Base-by-base conservation (phyloP, 2,888 invertebrate genomes). In the Acronicta alni region DNA sequence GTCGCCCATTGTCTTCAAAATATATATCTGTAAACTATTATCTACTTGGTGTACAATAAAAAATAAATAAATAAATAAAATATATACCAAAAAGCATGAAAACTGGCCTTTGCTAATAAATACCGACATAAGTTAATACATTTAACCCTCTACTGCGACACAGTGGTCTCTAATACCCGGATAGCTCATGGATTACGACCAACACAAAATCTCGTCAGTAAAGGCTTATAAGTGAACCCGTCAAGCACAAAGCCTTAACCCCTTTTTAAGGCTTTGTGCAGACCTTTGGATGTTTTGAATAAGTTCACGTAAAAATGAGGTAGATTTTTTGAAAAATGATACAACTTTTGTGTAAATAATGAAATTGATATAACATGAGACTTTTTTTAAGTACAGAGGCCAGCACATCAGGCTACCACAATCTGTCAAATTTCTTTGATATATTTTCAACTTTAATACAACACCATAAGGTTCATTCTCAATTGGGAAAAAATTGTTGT, bases 191-290 rank as follows among this genome's bases (percentile, higher is more conserved):
- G 75, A 72, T 77, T 77, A 73, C 51, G 57, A 57, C 46, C 45
- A 47, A 67, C 57, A 66, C 49, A 44, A 64, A 77, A 77, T 72
- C 77, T 75, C 77, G 67, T 72, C 72, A 56, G 57, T 58, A 43
- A 52, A 46, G 67, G 72, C 72, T 74, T 74, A 77, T 51, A 63
- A 68, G 67, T 67, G 67, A 67, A 70, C 58, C 67, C 63, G 60
- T 63, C 62, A 71, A 55, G 12, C 30, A 54, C n/a, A 20, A 51
- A 32, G 35, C 16, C 9, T 23, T 32, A 37, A 47, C 15, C 46
- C 51, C 44, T 10, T 37, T 38, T 51, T 23, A 55, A 65, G 57
- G 65, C 41, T 17, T 43, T 39, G 54, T 57, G 14, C 35, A 44
- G 7, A 48, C 26, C 20, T 37, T 30, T n/a, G n/a, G n/a, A n/a